These are phyloP conservation scores for Clytia hemisphaerica DNA, from an alignment of 30 jellyfish, hydroid and myxozoan genomes.

Conservation along the genomic window DNA sequence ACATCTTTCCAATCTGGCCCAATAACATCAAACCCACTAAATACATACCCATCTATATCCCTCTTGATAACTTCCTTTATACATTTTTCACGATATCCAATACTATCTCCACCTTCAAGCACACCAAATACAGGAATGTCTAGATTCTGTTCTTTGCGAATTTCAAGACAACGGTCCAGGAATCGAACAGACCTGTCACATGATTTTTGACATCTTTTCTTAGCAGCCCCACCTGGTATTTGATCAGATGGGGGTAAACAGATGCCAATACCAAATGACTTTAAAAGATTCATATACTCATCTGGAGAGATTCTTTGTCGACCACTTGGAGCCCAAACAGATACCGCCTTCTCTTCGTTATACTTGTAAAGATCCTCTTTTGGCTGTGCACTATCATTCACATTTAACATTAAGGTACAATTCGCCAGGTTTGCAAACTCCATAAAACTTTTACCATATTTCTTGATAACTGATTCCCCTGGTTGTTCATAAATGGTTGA, in stretches of 20 bases:
- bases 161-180: slow-evolving; percentile 60
- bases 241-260: slow-evolving; percentile 64
- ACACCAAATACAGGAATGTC: slow-evolving; percentile 66
- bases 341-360: slow-evolving; percentile 63
- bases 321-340: slow-evolving; percentile 92
- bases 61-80: slow-evolving; percentile 64
- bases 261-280: slow-evolving; percentile 25
- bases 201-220: slow-evolving; percentile 66
- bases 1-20: slow-evolving; percentile 33
- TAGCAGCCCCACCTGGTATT: slow-evolving; percentile 38
- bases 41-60: slow-evolving; percentile 61
- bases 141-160: slow-evolving; percentile 40
- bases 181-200: slow-evolving; percentile 65
- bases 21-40: slow-evolving; percentile 53
- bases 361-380: slow-evolving; percentile 45
- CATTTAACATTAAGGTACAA: too few relatives aligned
- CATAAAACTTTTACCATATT: slow-evolving; percentile 27
- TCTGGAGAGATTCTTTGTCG: slow-evolving; percentile 77
- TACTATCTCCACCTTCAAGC: slow-evolving; percentile 75
- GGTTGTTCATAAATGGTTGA: slow-evolving; percentile 55
- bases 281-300: slow-evolving; percentile 53
- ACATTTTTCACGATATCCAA: slow-evolving; percentile 50
- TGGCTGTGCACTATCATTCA: slow-evolving; percentile 12
- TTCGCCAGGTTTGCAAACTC: slow-evolving; percentile 30
- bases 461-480: slow-evolving; percentile 33